A percentile compares a stretch with the other conserved stretches of the same genome.
phyloP scores from a whole-genome alignment of 1,140 invertebrate genomes.

The Atta texana region DNA sequence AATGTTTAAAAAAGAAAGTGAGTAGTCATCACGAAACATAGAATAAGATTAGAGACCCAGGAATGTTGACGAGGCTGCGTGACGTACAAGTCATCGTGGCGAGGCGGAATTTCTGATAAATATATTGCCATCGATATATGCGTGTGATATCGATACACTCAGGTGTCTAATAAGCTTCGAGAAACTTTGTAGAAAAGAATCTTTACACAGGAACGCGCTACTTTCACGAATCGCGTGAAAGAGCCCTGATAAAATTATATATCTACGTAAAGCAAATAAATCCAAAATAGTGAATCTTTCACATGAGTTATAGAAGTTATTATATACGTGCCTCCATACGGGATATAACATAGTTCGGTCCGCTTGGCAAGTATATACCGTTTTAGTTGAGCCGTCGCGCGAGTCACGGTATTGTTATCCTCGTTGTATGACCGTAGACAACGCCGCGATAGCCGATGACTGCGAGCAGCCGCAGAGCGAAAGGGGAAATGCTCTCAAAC shows the following conservation, averaged over 20 bases:
- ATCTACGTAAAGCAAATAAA: slow-evolving; percentile 14
- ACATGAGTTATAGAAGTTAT: background rate
- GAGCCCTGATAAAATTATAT: background rate
- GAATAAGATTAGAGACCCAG: background rate
- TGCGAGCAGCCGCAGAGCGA: slow-evolving; percentile 67
- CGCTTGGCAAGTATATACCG: background rate
- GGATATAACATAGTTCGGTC: slow-evolving; percentile 5
- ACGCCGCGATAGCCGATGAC: slow-evolving; percentile 67
- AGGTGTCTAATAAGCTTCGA: slow-evolving; percentile 19
- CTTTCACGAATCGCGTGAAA: slow-evolving; percentile 32
- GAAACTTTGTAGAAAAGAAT: background rate
- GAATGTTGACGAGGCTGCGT: background rate
- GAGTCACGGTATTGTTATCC: slow-evolving; percentile 67
- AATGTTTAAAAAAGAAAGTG: slow-evolving; percentile 2
- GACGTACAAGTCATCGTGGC: slow-evolving; percentile 14
- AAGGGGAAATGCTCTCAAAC: slow-evolving; percentile 76
- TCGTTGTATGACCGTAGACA: slow-evolving; percentile 60
- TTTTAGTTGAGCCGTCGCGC: slow-evolving; percentile 25
- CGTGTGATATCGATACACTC: slow-evolving; percentile 1
- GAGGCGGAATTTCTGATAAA: background rate
- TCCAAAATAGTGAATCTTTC: background rate
- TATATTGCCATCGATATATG: background rate
- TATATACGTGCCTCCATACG: background rate
- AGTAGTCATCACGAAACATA: background rate
- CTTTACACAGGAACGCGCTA: slow-evolving; percentile 8